Conservation (phyloP, 2,113 vertebrate genomes). For the Isichthys henryi region DNA sequence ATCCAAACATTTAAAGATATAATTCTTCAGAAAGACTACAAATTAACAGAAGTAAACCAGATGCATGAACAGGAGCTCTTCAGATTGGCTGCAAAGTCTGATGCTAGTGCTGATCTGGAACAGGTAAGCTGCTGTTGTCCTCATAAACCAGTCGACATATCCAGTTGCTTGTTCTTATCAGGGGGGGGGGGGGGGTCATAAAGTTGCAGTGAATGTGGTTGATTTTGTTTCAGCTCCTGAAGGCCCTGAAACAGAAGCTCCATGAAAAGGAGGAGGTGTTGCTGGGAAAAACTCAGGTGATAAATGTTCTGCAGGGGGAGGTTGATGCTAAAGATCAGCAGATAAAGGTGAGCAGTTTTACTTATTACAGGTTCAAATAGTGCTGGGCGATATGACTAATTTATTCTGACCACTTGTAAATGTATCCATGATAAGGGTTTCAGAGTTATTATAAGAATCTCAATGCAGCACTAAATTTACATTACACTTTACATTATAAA, state of each 20-base stretch:
- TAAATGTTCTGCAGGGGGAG: constrained; percentile 78
- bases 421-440: background rate
- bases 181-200: background rate
- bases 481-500: too few relatives aligned
- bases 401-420: background rate
- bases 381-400: background rate
- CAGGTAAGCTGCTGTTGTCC: constrained; percentile 56
- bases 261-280: constrained; percentile 86
- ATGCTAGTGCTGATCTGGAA: constrained; percentile 78
- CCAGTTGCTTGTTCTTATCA: background rate
- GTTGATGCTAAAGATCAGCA: constrained; percentile 73
- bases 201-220: background rate
- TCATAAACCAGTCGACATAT: background rate
- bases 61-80: constrained; percentile 82
- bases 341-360: constrained; percentile 53
- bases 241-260: constrained; percentile 78
- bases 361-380: background rate
- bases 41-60: constrained; percentile 61
- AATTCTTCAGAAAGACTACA: constrained; percentile 71
- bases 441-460: background rate
- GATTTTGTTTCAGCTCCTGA: constrained; percentile 54
- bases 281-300: constrained; percentile 77
- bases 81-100: constrained; percentile 74
- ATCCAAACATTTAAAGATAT: constrained; percentile 73
- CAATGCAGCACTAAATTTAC: background rate